phyloP scores from a whole-genome alignment of 1,140 invertebrate species.

The Drosophila insularis region DNA sequence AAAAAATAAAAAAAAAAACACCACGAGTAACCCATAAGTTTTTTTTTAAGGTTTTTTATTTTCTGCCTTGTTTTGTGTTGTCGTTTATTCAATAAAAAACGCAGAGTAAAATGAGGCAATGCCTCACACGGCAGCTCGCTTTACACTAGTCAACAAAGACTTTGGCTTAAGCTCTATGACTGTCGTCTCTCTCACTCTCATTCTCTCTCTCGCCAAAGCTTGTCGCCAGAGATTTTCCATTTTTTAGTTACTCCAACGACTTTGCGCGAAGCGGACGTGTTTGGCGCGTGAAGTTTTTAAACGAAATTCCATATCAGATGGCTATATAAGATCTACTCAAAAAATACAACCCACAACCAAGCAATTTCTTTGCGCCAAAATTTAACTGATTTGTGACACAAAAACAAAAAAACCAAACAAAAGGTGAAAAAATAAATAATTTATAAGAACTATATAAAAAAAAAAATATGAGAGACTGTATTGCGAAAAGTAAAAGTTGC shows the following conservation, averaged over 20 bases:
- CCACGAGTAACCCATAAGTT: not conserved
- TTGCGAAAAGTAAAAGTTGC: constrained; percentile 8
- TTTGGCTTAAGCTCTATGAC: constrained; percentile 21
- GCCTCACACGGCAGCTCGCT: constrained; percentile 37
- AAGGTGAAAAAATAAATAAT: constrained; percentile 4
- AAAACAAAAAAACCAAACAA: not conserved
- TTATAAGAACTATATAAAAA: not conserved
- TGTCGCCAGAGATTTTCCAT: constrained; percentile 15
- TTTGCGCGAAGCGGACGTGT: constrained; percentile 78
- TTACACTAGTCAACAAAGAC: constrained; percentile 61
- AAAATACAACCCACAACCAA: not conserved
- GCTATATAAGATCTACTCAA: constrained; percentile 6
- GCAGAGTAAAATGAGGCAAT: constrained; percentile 43
- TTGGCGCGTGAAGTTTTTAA: constrained; percentile 23
- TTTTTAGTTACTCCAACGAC: constrained; percentile 75
- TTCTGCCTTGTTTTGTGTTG: constrained; percentile 57
- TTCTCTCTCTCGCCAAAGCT: constrained; percentile 34
- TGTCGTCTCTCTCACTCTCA: constrained; percentile 5
- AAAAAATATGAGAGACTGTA: not conserved
- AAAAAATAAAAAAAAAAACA: constrained; percentile 44
- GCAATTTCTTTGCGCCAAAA: constrained; percentile 2
- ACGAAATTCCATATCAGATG: constrained; percentile 30
- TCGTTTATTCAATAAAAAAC: constrained; percentile 74
- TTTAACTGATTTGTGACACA: not conserved
- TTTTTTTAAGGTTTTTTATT: constrained; percentile 47